Evolutionary conservation across 2,113 vertebrate genomes (phyloP), one percentile per base, ranked within the genome.

Genomic region (Nestor notabilis): DNA sequence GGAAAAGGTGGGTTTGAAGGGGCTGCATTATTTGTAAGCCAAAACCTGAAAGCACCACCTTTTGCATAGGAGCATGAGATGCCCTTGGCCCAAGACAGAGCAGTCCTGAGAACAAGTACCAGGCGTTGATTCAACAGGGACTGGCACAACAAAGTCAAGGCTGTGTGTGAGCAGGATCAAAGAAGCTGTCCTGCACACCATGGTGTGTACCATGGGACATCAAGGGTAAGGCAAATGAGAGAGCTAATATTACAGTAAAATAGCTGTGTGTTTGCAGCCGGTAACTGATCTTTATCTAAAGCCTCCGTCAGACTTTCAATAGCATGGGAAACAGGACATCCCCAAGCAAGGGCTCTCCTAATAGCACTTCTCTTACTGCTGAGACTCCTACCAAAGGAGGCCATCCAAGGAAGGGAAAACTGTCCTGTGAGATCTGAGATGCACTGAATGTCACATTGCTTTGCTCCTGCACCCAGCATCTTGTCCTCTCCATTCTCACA

Each of bases 41-140:
- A 75, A 92, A 94, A 86, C 91, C 83, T 63, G 60, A 87, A 90
- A 95, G 86, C 60, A 89, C 47, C 83, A 60, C 72, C 71, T 92
- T 91, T 92, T 92, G 93, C 79, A 92, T 7, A 90, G 68, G 44
- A 71, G 70, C 56, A 47, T 1, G 39, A 89, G 61, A 65, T 69
- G 74, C 83, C 58, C 84, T 77, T 69, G 75, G 75, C 79, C 25
- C 4, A 35, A 64, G 90, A 71, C 82, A 86, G 82, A 74, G 92
- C 10, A 0, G 50, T 85, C 71, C 93, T 88, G 92, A 96, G 96
- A 92, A 93, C 29, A 85, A 89, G 43, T 23, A 90, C 76, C 76
- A 50, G 79, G 75, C 10, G 3, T 82, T 83, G 87, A 93, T 88
- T 93, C 58, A 47, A 7, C 60, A 87, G 91, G 33, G 78, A 63